Conservation (phyloP, 2,113 vertebrate genomes). For the Pseudonaja textilis region DNA sequence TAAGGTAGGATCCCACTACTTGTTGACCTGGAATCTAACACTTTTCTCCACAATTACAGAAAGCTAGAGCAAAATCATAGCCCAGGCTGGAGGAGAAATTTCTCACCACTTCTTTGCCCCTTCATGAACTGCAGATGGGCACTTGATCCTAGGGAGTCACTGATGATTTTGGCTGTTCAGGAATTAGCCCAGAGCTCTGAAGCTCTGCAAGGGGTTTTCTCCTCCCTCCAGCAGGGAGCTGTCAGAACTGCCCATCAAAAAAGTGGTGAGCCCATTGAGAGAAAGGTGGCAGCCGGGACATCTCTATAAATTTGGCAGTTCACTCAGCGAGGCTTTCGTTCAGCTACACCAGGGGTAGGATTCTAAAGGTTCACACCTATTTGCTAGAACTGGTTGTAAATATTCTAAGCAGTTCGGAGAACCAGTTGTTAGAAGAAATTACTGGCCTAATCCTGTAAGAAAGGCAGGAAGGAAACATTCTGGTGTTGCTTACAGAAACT, state of each 20-base stretch:
- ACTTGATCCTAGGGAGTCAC: conserved; percentile 35
- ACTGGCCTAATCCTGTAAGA: too few relatives aligned
- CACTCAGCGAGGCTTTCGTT: conserved; percentile 39
- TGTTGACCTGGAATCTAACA: not conserved
- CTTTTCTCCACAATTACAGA: not conserved
- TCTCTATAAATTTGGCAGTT: conserved; percentile 40
- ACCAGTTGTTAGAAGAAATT: too few relatives aligned
- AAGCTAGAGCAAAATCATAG: not conserved
- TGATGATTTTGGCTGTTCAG: conserved; percentile 28
- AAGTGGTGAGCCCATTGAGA: conserved; percentile 39
- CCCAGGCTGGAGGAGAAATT: not conserved
- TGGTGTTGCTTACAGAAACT: too few relatives aligned
- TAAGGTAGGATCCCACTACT: too few relatives aligned
- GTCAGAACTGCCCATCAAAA: conserved; percentile 47
- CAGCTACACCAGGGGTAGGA: too few relatives aligned
- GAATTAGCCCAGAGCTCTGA: conserved; percentile 14
- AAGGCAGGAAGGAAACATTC: too few relatives aligned
- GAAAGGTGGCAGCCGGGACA: conserved; percentile 32
- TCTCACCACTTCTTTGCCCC: not conserved
- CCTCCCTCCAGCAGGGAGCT: conserved; percentile 50
- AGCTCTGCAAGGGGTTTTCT: conserved; percentile 42
- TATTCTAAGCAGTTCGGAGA: too few relatives aligned
- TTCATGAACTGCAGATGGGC: conserved; percentile 10
- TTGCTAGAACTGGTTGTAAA: too few relatives aligned
- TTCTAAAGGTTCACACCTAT: too few relatives aligned